A percentile compares a stretch with the other conserved stretches of the same genome.
phyloP scores from a whole-genome alignment of 1,140 invertebrate genomes.

The Hycleus phaleratus region DNA sequence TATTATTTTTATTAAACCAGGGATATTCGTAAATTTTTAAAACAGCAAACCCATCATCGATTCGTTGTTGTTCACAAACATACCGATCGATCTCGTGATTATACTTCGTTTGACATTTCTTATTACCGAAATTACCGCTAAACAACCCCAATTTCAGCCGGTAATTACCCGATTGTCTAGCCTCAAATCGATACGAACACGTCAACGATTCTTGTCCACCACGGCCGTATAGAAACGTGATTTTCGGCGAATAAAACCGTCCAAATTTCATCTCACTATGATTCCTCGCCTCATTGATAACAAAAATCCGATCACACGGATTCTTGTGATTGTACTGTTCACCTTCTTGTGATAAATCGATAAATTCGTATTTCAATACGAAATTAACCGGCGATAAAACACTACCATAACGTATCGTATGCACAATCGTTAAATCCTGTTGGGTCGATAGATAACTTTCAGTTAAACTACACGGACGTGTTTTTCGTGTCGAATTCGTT shows the following conservation, averaged over 20 bases:
- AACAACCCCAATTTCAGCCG: conserved; percentile 57
- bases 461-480: conserved; percentile 61
- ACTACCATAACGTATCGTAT: conserved; percentile 66
- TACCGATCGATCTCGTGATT: conserved; percentile 51
- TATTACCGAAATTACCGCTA: conserved; percentile 58
- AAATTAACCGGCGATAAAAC: conserved; percentile 71
- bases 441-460: conserved; percentile 72
- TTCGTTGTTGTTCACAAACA: conserved; percentile 49
- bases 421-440: conserved; percentile 62
- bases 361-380: conserved; percentile 71
- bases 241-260: conserved; percentile 65
- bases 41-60: conserved; percentile 49
- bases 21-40: conserved; percentile 64
- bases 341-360: conserved; percentile 54
- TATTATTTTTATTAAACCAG: conserved; percentile 52
- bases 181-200: conserved; percentile 67
- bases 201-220: conserved; percentile 67
- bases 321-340: conserved; percentile 47
- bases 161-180: conserved; percentile 47
- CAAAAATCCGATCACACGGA: conserved; percentile 47
- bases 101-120: conserved; percentile 54
- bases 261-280: conserved; percentile 43
- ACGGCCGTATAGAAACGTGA: conserved; percentile 73
- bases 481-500: conserved; percentile 63
- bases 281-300: conserved; percentile 39